Conservation (phyloP, 2,888 invertebrate genomes). For the Drosophila pseudotakahashii region DNA sequence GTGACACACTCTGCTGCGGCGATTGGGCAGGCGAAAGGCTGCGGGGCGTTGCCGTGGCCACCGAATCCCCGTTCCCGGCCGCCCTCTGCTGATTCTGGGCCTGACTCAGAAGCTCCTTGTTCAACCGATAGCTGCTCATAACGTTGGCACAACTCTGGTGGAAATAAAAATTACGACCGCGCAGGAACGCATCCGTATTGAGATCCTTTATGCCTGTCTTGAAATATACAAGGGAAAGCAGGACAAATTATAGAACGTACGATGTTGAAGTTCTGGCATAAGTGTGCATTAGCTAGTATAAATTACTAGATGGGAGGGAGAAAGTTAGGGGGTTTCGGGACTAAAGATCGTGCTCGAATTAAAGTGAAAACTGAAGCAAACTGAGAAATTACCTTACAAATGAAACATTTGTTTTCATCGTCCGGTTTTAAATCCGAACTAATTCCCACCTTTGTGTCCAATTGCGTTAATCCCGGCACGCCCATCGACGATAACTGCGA, state of each 20-base stretch:
- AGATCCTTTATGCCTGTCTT: slow-evolving; percentile 85
- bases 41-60: slow-evolving; percentile 58
- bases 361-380: slow-evolving; percentile 75
- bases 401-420: slow-evolving; percentile 89
- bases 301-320: neutral
- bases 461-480: slow-evolving; percentile 81
- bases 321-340: slow-evolving; percentile 10
- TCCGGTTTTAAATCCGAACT: slow-evolving; percentile 85
- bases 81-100: slow-evolving; percentile 67
- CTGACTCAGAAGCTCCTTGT: slow-evolving; percentile 81
- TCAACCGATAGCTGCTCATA: slow-evolving; percentile 83
- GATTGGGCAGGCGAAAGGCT: slow-evolving; percentile 73
- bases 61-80: neutral
- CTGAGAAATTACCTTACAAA: slow-evolving; percentile 88
- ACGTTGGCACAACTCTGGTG: slow-evolving; percentile 84
- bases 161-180: slow-evolving; percentile 83
- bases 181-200: slow-evolving; percentile 82
- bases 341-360: slow-evolving; percentile 36
- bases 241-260: slow-evolving; percentile 5
- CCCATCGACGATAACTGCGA: slow-evolving; percentile 79
- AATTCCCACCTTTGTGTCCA: slow-evolving; percentile 84
- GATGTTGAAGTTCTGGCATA: neutral
- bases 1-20: slow-evolving; percentile 69
- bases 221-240: slow-evolving; percentile 36
- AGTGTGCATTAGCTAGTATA: slow-evolving; percentile 17